phyloP scores from a whole-genome alignment of 2,113 vertebrate genomes.

The Lagopus muta region DNA sequence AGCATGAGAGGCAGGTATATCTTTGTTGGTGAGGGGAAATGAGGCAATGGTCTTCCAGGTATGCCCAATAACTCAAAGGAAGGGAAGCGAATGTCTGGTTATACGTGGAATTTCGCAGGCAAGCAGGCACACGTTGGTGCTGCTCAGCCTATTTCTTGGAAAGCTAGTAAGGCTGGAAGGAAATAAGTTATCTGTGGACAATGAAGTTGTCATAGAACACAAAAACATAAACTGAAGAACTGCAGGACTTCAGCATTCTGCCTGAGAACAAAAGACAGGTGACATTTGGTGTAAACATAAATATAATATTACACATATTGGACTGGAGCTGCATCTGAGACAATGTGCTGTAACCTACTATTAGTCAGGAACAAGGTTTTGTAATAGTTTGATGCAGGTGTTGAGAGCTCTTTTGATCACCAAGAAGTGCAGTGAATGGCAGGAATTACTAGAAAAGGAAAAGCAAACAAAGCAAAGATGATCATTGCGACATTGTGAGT shows the following conservation, averaged over 20 bases:
- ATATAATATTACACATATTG: background rate
- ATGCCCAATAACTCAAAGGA: background rate
- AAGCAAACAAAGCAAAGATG: background rate
- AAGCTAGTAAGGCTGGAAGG: background rate
- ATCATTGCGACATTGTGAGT: background rate
- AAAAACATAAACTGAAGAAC: background rate
- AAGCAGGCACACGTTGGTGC: background rate
- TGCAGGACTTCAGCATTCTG: background rate
- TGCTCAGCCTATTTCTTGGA: background rate
- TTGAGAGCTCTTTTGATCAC: background rate
- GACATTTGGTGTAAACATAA: background rate
- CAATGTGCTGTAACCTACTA: background rate
- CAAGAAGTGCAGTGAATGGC: background rate
- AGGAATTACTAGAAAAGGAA: background rate
- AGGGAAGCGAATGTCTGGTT: background rate
- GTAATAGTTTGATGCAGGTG: background rate
- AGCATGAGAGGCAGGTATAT: background rate
- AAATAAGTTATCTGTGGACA: background rate
- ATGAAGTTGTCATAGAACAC: accelerated
- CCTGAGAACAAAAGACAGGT: background rate
- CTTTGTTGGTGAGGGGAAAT: background rate
- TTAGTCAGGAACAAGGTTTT: background rate
- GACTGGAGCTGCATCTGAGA: background rate
- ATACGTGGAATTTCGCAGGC: background rate
- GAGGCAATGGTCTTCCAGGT: background rate